Evolutionary conservation across 1,140 invertebrate species (phyloP), one percentile per base, ranked within the genome.

Genomic region (Drosophila grimshawi): DNA sequence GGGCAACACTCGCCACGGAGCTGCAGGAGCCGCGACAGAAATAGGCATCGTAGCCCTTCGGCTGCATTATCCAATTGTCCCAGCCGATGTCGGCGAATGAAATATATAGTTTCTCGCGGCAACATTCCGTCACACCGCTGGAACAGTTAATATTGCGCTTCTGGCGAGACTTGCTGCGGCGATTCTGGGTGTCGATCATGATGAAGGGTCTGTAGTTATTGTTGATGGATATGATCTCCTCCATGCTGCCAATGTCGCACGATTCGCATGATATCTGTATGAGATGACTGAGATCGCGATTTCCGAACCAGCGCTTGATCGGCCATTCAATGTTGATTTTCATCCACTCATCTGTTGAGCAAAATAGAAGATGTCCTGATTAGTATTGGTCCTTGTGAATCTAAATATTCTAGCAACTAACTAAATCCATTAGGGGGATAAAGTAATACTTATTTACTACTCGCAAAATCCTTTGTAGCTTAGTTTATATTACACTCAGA

Each of bases 21-120:
- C 94, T 93, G 86, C 97, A 97, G 4, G 95, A 95, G 0, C 97
- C 97, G 37, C 95, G 95, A 78, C 97, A 98, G 93, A 96, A 97
- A 92, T 97, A 97, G 0, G 97, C 96, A 69, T 97, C 94, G 90
- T 97, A 97, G 0, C 95, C 96, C 7, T 93, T 93, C 0, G 97
- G 97, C 51, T 95, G 94, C 19, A 98, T 94, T 57, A 98, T 97
- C 96, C 97, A 97, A 91, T 97, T 95, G 76, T 95, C 95, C 97
- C 97, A 98, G 46, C 97, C 97, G 45, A 98, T 95, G 32, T 97
- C 96, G 29, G 94, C 94, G 88, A 98, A 98, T 68, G 95, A 96
- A 10, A 98, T 95, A 79, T 96, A 96, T 0, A 98, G 93, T 8
- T 95, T 95, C 86, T 97, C 97, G 33, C 97, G 93, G 81, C 97